Evolutionary conservation across 2,888 invertebrate species (phyloP).

Genomic region (Epinotia ramella): DNA sequence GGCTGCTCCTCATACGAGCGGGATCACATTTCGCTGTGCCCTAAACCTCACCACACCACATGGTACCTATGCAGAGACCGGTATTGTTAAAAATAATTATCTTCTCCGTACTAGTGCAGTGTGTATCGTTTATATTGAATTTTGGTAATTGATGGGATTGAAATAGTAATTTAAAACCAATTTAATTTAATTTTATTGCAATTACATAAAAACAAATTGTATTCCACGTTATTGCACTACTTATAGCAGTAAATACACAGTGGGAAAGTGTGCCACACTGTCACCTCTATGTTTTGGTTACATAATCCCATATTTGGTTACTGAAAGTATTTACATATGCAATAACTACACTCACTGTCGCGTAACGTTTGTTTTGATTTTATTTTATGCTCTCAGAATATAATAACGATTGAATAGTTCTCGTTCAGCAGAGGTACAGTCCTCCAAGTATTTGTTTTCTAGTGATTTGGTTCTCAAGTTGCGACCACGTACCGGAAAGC

Average conservation of each 20-base stretch:
- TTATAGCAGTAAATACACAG: not conserved
- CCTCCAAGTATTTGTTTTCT: too few species aligned
- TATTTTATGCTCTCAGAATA: not conserved
- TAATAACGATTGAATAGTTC: not conserved
- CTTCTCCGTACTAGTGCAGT: not conserved
- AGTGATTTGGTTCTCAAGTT: too few species aligned
- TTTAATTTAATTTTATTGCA: not conserved
- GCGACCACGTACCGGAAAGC: too few species aligned
- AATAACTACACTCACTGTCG: not conserved
- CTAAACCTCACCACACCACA: too few species aligned
- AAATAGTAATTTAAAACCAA: not conserved
- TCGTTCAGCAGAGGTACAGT: not conserved
- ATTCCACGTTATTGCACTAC: not conserved
- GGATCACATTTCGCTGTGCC: too few species aligned
- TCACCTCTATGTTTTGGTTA: not conserved
- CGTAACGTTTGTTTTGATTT: not conserved
- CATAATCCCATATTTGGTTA: constrained; percentile 4
- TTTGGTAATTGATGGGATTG: not conserved
- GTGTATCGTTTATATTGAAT: not conserved
- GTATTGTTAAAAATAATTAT: not conserved
- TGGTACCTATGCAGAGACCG: too few species aligned
- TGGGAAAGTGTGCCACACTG: constrained; percentile 1
- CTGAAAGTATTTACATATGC: not conserved
- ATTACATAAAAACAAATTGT: not conserved
- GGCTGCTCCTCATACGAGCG: too few species aligned